Percentiles rank a stretch among this genome's conserved stretches.
These are phyloP conservation scores for Trichomalopsis sarcophagae DNA, from an alignment of 1,140 invertebrate species.

Conservation along the genomic window DNA sequence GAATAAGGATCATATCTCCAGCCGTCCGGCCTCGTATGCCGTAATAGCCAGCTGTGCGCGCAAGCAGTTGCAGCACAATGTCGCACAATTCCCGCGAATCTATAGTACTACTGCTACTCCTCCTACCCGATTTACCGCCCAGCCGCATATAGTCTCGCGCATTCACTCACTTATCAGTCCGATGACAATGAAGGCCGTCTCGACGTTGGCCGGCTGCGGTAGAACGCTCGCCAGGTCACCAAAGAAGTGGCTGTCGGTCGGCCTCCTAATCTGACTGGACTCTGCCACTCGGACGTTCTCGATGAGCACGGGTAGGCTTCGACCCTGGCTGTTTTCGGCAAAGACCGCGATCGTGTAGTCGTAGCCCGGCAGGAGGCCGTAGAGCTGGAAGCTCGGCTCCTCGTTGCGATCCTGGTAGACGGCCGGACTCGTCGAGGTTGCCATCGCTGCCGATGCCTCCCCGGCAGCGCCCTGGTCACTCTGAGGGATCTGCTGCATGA, in stretches of 20 bases:
- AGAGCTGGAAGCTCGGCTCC: slow-evolving; percentile 79
- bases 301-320: slow-evolving; percentile 79
- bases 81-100: not conserved
- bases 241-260: slow-evolving; percentile 63
- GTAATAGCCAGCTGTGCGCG: not conserved
- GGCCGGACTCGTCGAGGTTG: slow-evolving; percentile 63
- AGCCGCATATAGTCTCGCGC: not conserved
- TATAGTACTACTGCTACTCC: not conserved
- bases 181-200: slow-evolving; percentile 65
- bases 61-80: not conserved
- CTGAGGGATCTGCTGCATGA: slow-evolving; percentile 75
- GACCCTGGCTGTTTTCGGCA: slow-evolving; percentile 83
- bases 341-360: slow-evolving; percentile 82
- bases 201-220: slow-evolving; percentile 56
- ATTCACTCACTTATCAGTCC: slow-evolving; percentile 64
- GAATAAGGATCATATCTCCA: not conserved
- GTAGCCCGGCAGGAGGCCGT: slow-evolving; percentile 79
- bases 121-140: not conserved
- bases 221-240: slow-evolving; percentile 66
- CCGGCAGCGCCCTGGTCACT: slow-evolving; percentile 75
- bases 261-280: slow-evolving; percentile 64
- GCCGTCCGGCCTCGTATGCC: not conserved
- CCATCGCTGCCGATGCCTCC: slow-evolving; percentile 69
- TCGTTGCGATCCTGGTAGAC: slow-evolving; percentile 78
- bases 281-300: slow-evolving; percentile 76